Conservation (phyloP, 2,888 invertebrate genomes). For the Dione vanillae region DNA sequence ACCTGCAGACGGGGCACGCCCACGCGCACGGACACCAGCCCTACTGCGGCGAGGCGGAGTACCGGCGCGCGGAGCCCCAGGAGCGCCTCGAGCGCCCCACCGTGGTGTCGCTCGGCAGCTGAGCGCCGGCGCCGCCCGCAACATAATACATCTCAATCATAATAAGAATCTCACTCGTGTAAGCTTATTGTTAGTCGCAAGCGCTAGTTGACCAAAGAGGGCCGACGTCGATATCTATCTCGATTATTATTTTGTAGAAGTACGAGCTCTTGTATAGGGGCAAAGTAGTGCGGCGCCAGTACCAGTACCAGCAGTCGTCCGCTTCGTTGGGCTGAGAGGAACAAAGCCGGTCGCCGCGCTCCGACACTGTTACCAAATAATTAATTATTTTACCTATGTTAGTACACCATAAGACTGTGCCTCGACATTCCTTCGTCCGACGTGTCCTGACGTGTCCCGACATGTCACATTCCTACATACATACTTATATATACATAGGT, state of each 20-base stretch:
- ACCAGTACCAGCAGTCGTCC: background rate
- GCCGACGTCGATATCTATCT: conserved; percentile 23
- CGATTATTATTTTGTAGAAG: conserved; percentile 23
- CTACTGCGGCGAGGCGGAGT: conserved; percentile 65
- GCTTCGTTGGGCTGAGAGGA: conserved; percentile 4
- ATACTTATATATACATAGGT: background rate
- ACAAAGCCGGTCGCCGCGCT: conserved; percentile 1
- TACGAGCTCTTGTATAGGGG: conserved; percentile 40
- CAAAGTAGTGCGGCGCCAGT: conserved; percentile 20
- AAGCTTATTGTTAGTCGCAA: conserved; percentile 40
- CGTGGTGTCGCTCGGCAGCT: conserved; percentile 81
- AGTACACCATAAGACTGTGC: conserved; percentile 62
- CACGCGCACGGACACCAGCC: conserved; percentile 50
- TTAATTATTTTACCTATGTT: conserved; percentile 41
- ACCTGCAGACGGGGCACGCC: conserved; percentile 45
- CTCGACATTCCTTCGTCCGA: conserved; percentile 53
- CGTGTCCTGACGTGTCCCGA: conserved; percentile 9
- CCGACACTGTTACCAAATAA: conserved; percentile 61
- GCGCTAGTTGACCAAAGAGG: conserved; percentile 64
- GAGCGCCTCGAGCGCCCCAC: conserved; percentile 79
- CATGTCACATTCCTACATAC: conserved; percentile 46
- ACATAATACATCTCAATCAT: conserved; percentile 14
- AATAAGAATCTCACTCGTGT: conserved; percentile 68
- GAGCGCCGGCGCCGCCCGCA: conserved; percentile 53
- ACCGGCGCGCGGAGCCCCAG: conserved; percentile 58